phyloP scores from a whole-genome alignment of 2,888 invertebrate genomes.

The Hyles lineata region DNA sequence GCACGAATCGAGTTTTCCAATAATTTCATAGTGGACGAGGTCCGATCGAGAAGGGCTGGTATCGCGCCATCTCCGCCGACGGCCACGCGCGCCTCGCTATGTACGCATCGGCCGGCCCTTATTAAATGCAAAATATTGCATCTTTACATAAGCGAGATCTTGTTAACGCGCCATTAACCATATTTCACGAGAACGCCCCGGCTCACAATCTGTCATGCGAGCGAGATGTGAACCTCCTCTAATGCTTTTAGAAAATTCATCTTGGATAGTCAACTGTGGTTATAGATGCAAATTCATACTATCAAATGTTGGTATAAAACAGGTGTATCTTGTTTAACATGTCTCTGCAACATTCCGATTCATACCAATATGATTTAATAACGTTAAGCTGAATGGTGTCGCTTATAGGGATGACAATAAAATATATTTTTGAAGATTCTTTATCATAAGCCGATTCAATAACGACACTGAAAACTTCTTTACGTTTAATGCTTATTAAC shows the following conservation, averaged over 20 bases:
- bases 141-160: slow-evolving; percentile 76
- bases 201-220: slow-evolving; percentile 50
- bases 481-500: too few relatives aligned
- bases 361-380: too few relatives aligned
- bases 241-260: neutral
- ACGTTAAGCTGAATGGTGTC: too few relatives aligned
- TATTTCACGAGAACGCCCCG: slow-evolving; percentile 69
- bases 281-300: too few relatives aligned
- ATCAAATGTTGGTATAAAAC: too few relatives aligned
- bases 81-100: slow-evolving; percentile 70
- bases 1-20: slow-evolving; percentile 81
- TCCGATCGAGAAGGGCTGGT: slow-evolving; percentile 65
- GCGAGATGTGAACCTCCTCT: neutral
- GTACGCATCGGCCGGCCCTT: slow-evolving; percentile 59
- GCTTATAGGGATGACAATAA: too few relatives aligned
- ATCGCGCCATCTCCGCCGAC: slow-evolving; percentile 77
- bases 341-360: too few relatives aligned
- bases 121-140: slow-evolving; percentile 82
- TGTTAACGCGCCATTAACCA: slow-evolving; percentile 78
- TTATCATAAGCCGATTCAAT: too few relatives aligned
- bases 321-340: too few relatives aligned
- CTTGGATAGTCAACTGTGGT: neutral
- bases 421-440: too few relatives aligned
- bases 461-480: too few relatives aligned
- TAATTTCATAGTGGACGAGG: slow-evolving; percentile 79